These are phyloP conservation scores for Myotis yumanensis DNA, from an alignment of 2,113 vertebrate species.

Conservation along the genomic window DNA sequence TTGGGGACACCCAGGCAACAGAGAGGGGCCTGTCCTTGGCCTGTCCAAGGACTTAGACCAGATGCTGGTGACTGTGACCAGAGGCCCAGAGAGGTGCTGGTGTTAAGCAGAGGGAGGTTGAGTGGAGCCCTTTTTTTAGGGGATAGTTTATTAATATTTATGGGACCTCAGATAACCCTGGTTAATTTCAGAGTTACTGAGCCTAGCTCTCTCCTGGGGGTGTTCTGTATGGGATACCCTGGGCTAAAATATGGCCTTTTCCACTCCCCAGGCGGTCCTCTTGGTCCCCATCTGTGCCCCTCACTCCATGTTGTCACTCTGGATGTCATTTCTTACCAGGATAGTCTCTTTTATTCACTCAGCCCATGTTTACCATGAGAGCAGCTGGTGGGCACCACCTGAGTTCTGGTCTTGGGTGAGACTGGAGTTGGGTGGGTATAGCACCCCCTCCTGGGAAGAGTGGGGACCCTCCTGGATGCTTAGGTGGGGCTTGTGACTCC, in stretches of 20 bases:
- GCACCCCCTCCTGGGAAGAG: neutral
- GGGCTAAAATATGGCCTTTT: neutral
- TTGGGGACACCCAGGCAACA: neutral
- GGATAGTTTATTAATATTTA: neutral
- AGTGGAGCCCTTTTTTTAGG: neutral
- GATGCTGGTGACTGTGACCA: neutral
- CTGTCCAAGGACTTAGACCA: neutral
- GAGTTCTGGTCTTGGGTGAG: neutral
- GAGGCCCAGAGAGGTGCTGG: neutral
- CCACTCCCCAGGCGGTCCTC: neutral
- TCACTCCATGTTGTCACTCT: rapidly evolving
- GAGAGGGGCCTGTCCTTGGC: neutral
- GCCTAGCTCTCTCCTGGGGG: neutral
- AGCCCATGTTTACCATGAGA: neutral
- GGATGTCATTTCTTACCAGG: neutral
- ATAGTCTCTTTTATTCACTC: neutral
- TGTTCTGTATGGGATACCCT: neutral
- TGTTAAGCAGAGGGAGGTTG: neutral
- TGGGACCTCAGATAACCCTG: neutral
- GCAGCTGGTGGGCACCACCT: neutral
- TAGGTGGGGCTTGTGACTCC: neutral
- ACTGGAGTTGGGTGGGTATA: neutral
- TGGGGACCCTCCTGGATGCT: neutral
- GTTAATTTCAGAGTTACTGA: neutral
- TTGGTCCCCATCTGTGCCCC: neutral